A percentile compares a stretch with the other conserved stretches of the same genome.
These are phyloP conservation scores for Drosophila azteca DNA, from an alignment of 1,140 invertebrate species.

Conservation along the genomic window DNA sequence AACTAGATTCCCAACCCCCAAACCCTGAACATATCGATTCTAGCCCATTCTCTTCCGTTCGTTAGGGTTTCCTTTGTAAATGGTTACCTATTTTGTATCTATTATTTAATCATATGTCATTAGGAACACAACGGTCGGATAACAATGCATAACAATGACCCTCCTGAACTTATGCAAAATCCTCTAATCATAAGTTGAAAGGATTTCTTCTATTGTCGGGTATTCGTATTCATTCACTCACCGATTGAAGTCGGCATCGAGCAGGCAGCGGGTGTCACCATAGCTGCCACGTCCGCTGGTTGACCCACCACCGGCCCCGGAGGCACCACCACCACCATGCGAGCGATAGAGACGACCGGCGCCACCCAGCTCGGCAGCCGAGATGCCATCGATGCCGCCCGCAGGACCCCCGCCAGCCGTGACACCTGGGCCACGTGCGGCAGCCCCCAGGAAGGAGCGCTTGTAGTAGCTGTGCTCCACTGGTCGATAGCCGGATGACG, in stretches of 20 bases:
- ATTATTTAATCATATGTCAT: no score
- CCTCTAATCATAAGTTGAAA: no score
- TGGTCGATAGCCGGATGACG: conserved; percentile 83
- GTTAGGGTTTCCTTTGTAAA: no score
- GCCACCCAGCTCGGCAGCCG: conserved; percentile 65
- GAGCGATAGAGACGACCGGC: conserved; percentile 65
- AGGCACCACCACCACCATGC: conserved; percentile 1
- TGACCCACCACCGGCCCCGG: conserved; percentile 25
- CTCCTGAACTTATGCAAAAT: no score
- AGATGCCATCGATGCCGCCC: conserved; percentile 61
- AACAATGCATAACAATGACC: no score
- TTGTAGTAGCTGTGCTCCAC: conserved; percentile 83
- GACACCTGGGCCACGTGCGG: conserved; percentile 34
- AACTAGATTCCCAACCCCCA: no score
- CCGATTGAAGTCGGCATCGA: conserved; percentile 77
- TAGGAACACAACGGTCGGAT: no score
- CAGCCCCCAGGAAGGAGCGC: conserved; percentile 75
- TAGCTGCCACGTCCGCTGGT: conserved; percentile 68
- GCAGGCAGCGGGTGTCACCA: conserved; percentile 71
- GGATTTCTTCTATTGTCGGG: not conserved
- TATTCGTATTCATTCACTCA: conserved; percentile 55
- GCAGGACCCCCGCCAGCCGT: conserved; percentile 25
- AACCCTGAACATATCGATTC: no score
- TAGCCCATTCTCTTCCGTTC: no score
- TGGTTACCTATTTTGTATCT: no score